phyloP scores from a whole-genome alignment of 2,797 vertebrate genomes.

The Rhodeus uyekii region DNA sequence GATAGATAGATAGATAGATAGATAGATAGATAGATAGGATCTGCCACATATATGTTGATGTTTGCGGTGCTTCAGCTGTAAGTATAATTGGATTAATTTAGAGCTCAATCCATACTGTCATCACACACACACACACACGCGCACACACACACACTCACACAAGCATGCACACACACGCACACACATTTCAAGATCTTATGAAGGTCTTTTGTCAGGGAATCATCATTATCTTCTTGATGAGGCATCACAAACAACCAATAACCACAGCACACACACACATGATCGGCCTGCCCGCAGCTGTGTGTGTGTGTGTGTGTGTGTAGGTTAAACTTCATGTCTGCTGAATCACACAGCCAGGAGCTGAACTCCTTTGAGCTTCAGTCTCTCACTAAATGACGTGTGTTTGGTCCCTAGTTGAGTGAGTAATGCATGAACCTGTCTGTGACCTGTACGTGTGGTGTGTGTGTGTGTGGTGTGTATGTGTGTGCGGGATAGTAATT shows the following conservation, averaged over 20 bases:
- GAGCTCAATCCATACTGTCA: neutral
- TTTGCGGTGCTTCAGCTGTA: no score
- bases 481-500: neutral
- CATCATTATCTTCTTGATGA: neutral
- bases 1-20: no score
- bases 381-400: slow-evolving; percentile 7
- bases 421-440: slow-evolving; percentile 38
- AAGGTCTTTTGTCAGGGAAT: neutral
- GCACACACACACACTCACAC: neutral
- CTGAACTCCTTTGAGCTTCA: neutral
- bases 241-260: slow-evolving; percentile 4
- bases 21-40: no score
- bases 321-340: neutral
- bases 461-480: slow-evolving; percentile 21
- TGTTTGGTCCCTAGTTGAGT: slow-evolving; percentile 19
- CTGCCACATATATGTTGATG: no score
- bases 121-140: neutral
- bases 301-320: slow-evolving; percentile 6
- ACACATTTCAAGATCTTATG: neutral
- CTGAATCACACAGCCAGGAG: slow-evolving; percentile 20
- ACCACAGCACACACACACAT: neutral
- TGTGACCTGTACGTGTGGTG: slow-evolving; percentile 31
- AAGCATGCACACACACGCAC: neutral
- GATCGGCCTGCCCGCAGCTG: neutral
- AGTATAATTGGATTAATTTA: neutral